phyloP scores from a whole-genome alignment of 2,888 invertebrate genomes.

The Pseudanteris insignis region DNA sequence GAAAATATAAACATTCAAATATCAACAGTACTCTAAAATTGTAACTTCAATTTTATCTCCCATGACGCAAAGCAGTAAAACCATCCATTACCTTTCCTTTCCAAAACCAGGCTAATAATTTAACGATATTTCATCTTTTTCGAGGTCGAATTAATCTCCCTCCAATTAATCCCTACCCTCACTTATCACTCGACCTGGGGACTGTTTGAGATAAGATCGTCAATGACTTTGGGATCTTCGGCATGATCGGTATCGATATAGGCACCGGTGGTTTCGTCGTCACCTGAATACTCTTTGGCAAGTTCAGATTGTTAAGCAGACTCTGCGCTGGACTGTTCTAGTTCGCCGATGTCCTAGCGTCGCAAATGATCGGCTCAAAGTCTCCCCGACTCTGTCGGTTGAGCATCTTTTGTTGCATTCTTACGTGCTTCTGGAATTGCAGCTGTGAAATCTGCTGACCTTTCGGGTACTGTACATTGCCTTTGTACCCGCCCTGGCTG shows the following conservation, averaged over 20 bases:
- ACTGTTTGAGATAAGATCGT: conserved; percentile 81
- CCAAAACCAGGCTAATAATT: too few species aligned
- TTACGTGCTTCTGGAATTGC: conserved; percentile 62
- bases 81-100: too few species aligned
- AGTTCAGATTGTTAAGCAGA: conserved; percentile 60
- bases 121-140: too few species aligned
- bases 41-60: too few species aligned
- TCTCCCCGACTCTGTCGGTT: conserved; percentile 61
- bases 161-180: conserved; percentile 23
- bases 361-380: conserved; percentile 65
- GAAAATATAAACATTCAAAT: too few species aligned
- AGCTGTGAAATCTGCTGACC: conserved; percentile 47
- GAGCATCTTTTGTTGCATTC: conserved; percentile 64
- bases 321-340: conserved; percentile 62
- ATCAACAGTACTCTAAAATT: too few species aligned
- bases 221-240: conserved; percentile 82
- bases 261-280: conserved; percentile 56
- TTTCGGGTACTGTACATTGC: conserved; percentile 49
- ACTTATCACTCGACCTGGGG: conserved; percentile 58
- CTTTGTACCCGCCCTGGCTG: conserved; percentile 3
- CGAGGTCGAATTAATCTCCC: too few species aligned
- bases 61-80: too few species aligned
- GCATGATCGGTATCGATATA: conserved; percentile 70
- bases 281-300: conserved; percentile 64
- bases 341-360: conserved; percentile 60